Percentiles rank a stretch among this genome's conserved stretches.
These are phyloP conservation scores for Phortica variegata DNA, from an alignment of 1,140 invertebrate species.

Conservation along the genomic window DNA sequence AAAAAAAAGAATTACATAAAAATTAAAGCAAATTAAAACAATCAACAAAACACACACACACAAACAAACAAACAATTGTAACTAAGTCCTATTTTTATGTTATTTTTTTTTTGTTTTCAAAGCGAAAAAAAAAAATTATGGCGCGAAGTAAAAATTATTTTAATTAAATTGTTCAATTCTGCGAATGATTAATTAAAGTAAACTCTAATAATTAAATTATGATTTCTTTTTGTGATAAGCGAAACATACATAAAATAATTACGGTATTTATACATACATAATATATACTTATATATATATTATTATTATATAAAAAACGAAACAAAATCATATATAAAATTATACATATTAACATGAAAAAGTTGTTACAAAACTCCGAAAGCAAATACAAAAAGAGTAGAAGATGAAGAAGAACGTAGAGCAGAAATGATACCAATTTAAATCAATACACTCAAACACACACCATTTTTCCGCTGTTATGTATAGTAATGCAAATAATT, in stretches of 20 bases:
- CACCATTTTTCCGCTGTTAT: slow-evolving; percentile 55
- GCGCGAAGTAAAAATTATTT: slow-evolving; percentile 18
- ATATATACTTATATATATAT: slow-evolving; percentile 39
- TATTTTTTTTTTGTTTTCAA: slow-evolving; percentile 4
- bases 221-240: slow-evolving; percentile 56
- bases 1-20: slow-evolving; percentile 35
- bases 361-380: slow-evolving; percentile 47
- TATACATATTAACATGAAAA: slow-evolving; percentile 52
- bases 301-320: slow-evolving; percentile 16
- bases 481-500: slow-evolving; percentile 51
- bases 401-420: slow-evolving; percentile 23
- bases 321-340: slow-evolving; percentile 38
- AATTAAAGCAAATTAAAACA: slow-evolving; percentile 33
- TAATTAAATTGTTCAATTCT: slow-evolving; percentile 57
- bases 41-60: slow-evolving; percentile 24
- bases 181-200: slow-evolving; percentile 57
- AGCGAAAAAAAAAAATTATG: no score
- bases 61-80: slow-evolving; percentile 49
- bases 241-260: slow-evolving; percentile 44
- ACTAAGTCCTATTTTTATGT: slow-evolving; percentile 55
- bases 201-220: slow-evolving; percentile 56
- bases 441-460: slow-evolving; percentile 25
- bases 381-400: slow-evolving; percentile 21
- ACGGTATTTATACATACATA: slow-evolving; percentile 50
- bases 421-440: slow-evolving; percentile 24